These are phyloP conservation scores for Orthosia gothica DNA, from an alignment of 2,888 invertebrate genomes.

Conservation along the genomic window DNA sequence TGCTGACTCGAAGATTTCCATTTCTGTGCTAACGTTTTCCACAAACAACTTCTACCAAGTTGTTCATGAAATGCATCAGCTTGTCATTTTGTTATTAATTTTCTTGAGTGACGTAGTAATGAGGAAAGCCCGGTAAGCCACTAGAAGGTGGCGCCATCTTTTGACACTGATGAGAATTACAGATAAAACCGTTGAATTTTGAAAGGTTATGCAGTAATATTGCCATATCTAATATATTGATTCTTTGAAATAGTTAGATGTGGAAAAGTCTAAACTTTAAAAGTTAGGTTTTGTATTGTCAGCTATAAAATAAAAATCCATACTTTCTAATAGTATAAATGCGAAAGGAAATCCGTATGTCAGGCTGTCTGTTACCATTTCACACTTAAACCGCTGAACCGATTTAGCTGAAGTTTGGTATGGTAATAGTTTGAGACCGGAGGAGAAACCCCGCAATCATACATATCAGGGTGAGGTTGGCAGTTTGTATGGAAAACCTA, in stretches of 20 bases:
- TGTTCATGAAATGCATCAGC: background rate
- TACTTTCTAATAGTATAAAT: no score
- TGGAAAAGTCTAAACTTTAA: background rate
- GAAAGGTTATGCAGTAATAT: background rate
- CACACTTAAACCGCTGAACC: no score
- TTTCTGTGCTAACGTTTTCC: constrained; percentile 11
- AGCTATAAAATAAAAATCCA: no score
- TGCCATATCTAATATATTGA: background rate
- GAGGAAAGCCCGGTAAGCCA: background rate
- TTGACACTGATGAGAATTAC: background rate
- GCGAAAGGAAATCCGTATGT: no score
- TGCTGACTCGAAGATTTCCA: background rate
- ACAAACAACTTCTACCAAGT: constrained; percentile 20
- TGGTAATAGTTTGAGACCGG: no score
- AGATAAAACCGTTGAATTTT: background rate
- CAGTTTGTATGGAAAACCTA: no score
- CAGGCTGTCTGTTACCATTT: no score
- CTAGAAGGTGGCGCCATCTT: constrained; percentile 26
- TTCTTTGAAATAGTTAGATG: background rate
- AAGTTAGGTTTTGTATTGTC: background rate
- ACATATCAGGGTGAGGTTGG: no score
- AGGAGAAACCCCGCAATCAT: no score
- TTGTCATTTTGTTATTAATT: background rate
- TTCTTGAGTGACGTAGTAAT: constrained; percentile 1
- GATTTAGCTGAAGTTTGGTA: no score